Percentiles rank a stretch among this genome's conserved stretches.
phyloP scores from a whole-genome alignment of 2,888 invertebrate species.

The Fragum sueziense region DNA sequence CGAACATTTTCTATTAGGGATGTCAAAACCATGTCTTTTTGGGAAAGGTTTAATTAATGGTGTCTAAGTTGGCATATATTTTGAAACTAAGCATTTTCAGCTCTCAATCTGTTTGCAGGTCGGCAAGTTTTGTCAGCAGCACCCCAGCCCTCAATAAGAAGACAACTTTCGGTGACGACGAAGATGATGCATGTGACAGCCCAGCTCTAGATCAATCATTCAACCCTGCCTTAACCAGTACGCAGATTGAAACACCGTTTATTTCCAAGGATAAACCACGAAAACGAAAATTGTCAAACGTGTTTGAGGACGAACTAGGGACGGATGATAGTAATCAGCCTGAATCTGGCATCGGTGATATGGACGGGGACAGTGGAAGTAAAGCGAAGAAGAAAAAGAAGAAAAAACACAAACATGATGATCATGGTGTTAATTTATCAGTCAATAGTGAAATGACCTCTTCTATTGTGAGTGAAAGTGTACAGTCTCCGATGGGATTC shows the following conservation, averaged over 20 bases:
- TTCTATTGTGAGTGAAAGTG: neutral
- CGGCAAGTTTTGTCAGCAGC: neutral
- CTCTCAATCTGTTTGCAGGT: neutral
- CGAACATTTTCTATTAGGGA: no score
- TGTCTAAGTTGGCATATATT: no score
- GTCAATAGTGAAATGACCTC: neutral
- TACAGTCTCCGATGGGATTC: neutral
- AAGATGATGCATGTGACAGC: neutral
- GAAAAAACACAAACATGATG: neutral
- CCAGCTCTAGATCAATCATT: neutral
- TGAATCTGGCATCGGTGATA: neutral
- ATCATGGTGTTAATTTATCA: neutral
- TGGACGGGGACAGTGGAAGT: neutral
- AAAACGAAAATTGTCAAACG: neutral
- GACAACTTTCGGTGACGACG: neutral
- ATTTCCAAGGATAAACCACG: neutral
- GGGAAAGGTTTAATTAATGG: no score
- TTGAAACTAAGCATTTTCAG: neutral
- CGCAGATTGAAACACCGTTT: conserved; percentile 23
- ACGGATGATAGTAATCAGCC: neutral
- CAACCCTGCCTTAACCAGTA: conserved; percentile 10
- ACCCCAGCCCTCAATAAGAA: neutral
- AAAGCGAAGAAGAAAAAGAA: neutral
- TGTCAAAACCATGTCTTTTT: no score
- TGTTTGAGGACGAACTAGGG: neutral